Base-by-base conservation (phyloP, 2,113 vertebrate species). In the Castor canadensis region DNA sequence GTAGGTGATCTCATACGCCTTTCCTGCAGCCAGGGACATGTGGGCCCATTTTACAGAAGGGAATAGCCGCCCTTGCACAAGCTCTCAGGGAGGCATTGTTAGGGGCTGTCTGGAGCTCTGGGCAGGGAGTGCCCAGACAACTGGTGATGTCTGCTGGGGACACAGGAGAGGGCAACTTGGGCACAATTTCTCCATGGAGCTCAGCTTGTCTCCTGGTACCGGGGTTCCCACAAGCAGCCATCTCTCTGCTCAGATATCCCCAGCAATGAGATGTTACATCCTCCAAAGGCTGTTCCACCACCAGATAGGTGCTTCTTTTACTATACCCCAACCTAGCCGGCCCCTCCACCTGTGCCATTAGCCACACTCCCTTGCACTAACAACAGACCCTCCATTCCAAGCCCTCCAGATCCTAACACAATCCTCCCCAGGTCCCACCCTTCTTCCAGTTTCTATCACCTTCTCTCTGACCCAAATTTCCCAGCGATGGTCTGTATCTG, bases 1-100 rank as follows among this genome's bases (percentile, higher is more conserved):
- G 0, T 99, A 99, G 96, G 99, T 99, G 98, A 99, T 99, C 98
- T 99, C 99, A 0, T 99, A 99, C n/a, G 99, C 98, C 97, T 99
- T 99, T 71, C 99, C 99, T 99, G 98, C 54, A 52, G 97, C 1
- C 84, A 12, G 49, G 80, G 62, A 95, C 81, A 76, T 11, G 9
- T 0, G 16, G 26, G 9, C 56, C 64, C 94, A 4, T 22, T 38
- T 92, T 13, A 91, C 1, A n/a, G 84, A 62, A 15, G 54, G 8
- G 9, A 1, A 24, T 17, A 2, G 0, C 22, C 9, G 10, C 1
- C 67, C 84, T 7, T 38, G 58, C 3, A 26, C 22, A 26, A 10
- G 22, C 52, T 54, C 52, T 16, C 16, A 16, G 9, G 28, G 66
- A 52, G 26, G 77, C 2, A 4, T 0, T 13, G n/a, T 45, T 4